Percentiles rank a stretch among this genome's conserved stretches.
phyloP scores from a whole-genome alignment of 2,888 invertebrate genomes.

The Philereme transversata region DNA sequence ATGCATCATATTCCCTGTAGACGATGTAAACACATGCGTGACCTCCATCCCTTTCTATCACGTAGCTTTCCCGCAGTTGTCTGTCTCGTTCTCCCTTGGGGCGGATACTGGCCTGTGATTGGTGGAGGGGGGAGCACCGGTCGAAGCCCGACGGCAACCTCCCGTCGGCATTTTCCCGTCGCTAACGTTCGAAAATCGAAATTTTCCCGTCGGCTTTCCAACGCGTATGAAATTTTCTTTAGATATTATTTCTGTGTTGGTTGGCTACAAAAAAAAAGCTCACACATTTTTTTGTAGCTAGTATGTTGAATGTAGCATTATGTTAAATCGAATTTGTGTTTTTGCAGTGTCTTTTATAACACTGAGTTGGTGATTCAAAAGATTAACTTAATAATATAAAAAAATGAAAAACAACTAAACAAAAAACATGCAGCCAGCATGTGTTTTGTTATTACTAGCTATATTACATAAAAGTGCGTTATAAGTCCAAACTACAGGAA shows the following conservation, averaged over 20 bases:
- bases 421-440: no score
- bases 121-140: slow-evolving; percentile 74
- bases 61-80: slow-evolving; percentile 56
- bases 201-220: slow-evolving; percentile 43
- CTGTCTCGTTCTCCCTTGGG: slow-evolving; percentile 56
- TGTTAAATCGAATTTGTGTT: background rate
- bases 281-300: background rate
- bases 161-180: slow-evolving; percentile 82
- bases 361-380: background rate
- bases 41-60: slow-evolving; percentile 52
- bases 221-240: slow-evolving; percentile 30
- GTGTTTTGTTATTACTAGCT: no score
- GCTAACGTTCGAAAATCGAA: slow-evolving; percentile 68
- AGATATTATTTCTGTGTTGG: slow-evolving; percentile 18
- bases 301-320: background rate
- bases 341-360: background rate
- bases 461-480: no score
- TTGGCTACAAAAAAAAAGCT: no score
- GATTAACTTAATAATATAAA: no score
- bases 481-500: no score
- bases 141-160: slow-evolving; percentile 69
- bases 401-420: no score
- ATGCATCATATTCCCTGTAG: slow-evolving; percentile 80
- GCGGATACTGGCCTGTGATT: slow-evolving; percentile 73
- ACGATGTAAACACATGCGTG: slow-evolving; percentile 70